Evolutionary conservation across 2,797 vertebrate genomes (phyloP), one percentile per base, ranked within the genome.

Genomic region (Clarias platycephalus): DNA sequence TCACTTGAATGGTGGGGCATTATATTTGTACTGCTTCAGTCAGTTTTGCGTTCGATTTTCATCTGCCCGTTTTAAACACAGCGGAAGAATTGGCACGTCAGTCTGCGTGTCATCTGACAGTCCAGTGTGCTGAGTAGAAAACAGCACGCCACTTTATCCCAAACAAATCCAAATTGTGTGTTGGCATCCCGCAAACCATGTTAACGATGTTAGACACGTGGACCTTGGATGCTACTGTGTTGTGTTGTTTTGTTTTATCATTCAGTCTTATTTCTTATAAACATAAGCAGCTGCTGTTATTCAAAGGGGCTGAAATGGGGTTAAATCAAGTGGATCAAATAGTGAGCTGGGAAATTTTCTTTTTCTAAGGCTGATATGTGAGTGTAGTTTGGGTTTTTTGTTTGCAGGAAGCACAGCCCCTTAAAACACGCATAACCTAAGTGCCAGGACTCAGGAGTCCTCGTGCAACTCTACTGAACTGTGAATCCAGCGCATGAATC

Each of bases 1-100:
- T 84, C 70, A 89, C 83, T 85, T 74, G 71, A 84, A 85, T 82
- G 62, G 83, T 89, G 84, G 90, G 92, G 90, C 92, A 93, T 92
- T 93, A 91, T 83, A 79, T 88, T 86, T 86, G 83, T 31, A n/a
- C 89, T 72, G 7, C 90, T 87, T 86, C 60, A 85, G 22, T 82
- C 78, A 76, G 55, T 85, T 80, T 77, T 76, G 28, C 84, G 58
- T 63, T 85, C 8, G 16, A n/a, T 82, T 74, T 82, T 62, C 75
- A 24, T 82, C 53, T 53, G 63, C 66, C 76, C n/a, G 8, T 28
- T 26, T 76, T 55, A 58, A 81, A 22, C 16, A 68, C 62, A 80
- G 28, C 16, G 6, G 72, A 74, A 72, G 77, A 81, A 58, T 55
- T 44, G 37, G n/a, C 34, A 10, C 18, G 40, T 80, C 78, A 22